Evolutionary conservation across 2,888 invertebrate genomes (phyloP).

Genomic region (Idaea aversata): DNA sequence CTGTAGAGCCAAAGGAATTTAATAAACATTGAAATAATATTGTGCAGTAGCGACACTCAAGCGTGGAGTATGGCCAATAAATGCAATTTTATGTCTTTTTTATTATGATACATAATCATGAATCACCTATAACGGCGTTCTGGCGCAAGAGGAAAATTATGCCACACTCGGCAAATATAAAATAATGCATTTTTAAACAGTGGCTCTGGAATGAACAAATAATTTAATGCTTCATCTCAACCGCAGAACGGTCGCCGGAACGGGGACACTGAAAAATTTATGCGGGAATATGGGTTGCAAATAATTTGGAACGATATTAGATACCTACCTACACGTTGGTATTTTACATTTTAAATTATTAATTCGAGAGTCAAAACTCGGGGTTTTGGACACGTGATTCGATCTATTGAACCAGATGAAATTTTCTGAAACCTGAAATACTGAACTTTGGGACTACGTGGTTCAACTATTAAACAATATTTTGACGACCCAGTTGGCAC

Average conservation of each 20-base stretch:
- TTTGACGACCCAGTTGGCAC: too few relatives aligned
- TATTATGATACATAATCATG: constrained; percentile 78
- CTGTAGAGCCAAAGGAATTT: constrained; percentile 71
- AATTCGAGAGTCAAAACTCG: not conserved
- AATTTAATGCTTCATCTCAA: constrained; percentile 38
- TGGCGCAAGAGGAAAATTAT: constrained; percentile 54
- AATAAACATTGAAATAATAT: constrained; percentile 75
- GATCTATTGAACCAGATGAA: too few relatives aligned
- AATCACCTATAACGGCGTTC: constrained; percentile 67
- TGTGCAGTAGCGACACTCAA: constrained; percentile 68
- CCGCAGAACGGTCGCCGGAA: constrained; percentile 24
- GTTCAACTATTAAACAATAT: too few relatives aligned
- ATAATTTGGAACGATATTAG: constrained; percentile 5
- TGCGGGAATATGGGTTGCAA: constrained; percentile 28
- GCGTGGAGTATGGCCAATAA: constrained; percentile 76
- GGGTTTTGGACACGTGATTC: too few relatives aligned
- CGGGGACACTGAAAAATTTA: constrained; percentile 36
- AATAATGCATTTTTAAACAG: constrained; percentile 48
- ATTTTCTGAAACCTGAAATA: too few relatives aligned
- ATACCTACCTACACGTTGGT: not conserved
- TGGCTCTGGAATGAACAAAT: constrained; percentile 36
- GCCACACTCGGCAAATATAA: constrained; percentile 50
- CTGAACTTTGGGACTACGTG: too few relatives aligned
- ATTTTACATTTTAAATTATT: not conserved
- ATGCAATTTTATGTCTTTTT: constrained; percentile 73